A percentile compares a stretch with the other conserved stretches of the same genome.
Evolutionary conservation across 2,113 vertebrate genomes (phyloP).

Genomic region (Triplophysa tibetana): DNA sequence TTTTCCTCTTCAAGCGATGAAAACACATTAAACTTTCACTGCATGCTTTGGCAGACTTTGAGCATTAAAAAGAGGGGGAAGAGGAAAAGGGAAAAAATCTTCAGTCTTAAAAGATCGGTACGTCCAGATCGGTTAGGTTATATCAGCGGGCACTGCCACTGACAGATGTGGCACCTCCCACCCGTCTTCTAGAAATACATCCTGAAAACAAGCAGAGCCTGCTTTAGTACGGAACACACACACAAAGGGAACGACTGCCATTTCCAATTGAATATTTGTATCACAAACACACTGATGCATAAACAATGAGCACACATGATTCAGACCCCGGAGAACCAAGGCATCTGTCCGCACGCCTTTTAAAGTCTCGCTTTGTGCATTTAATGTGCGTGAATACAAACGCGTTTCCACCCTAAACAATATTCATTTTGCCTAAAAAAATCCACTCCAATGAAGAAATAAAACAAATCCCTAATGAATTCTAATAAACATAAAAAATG

Average conservation of each 20-base stretch:
- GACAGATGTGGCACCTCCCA: conserved; percentile 27
- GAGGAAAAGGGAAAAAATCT: neutral
- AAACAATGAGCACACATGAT: conserved; percentile 4
- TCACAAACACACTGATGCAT: neutral
- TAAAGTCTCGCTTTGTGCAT: neutral
- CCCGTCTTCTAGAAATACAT: conserved; percentile 69
- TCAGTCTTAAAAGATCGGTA: conserved; percentile 1
- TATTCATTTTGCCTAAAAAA: conserved; percentile 1
- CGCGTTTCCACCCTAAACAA: neutral
- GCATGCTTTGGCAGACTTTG: conserved; percentile 44
- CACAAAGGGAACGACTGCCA: neutral
- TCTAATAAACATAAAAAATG: neutral
- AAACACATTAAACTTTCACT: conserved; percentile 50
- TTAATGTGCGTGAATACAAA: conserved; percentile 38
- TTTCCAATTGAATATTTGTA: conserved; percentile 6
- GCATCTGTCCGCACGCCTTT: conserved; percentile 5
- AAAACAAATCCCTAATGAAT: conserved; percentile 28
- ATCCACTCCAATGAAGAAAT: conserved; percentile 10
- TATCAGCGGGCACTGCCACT: conserved; percentile 59
- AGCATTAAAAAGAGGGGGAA: conserved; percentile 1
- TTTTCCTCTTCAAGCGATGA: conserved; percentile 40
- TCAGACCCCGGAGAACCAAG: neutral
- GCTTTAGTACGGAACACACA: conserved; percentile 6
- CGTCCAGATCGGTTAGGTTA: conserved; percentile 34
- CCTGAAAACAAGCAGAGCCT: conserved; percentile 57